Base-by-base conservation (phyloP, 2,797 vertebrate species). In the Pantherophis vulpinus region DNA sequence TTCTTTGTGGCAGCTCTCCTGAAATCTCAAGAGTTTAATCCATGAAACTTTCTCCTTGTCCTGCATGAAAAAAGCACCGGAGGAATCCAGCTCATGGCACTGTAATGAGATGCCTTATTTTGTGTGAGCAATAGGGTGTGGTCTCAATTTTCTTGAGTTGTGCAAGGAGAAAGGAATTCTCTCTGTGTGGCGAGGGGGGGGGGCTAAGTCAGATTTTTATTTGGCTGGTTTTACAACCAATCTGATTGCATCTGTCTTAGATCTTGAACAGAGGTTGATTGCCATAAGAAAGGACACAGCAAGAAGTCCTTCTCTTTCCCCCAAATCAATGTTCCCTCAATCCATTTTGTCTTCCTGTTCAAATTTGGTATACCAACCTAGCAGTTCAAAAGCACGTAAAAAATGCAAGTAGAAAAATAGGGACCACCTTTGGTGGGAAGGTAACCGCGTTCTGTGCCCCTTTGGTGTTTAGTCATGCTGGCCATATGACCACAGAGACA, bases 81-180 rank as follows among this genome's bases (percentile, higher is more conserved):
- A 61, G 37, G 32, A 79, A 42, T 47, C 54, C 29, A 4, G 74
- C 23, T 93, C 74, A 29, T 89, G 54, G 92, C 70, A 18, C 25
- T 60, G 56, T 61, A 87, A 27, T 58, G 90, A 93, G 60, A 60
- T 91, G 87, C 90, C 55, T 89, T 42, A 74, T 87, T 94, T 86
- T 86, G 87, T 88, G 66, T 0, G 11, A 42, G 74, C n/a, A 86
- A 89, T 4, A 89, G 87, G 88, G 90, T 5, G 90, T 5, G 86
- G 89, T 0, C 16, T 59, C 70, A 60, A 54, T 0, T 4, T 83
- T 32, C 8, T 5, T 2, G 91, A 0, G 1, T 93, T 0, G 86
- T 5, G 93, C 70, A 94, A 94, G 90, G 63, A 74, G 93, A 60
- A 0, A 23, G 88, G 90, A 7, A 94, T 90, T 70, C 3, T 0